Evolutionary conservation across 2,113 vertebrate species (phyloP).

Genomic region (Zapus hudsonius): DNA sequence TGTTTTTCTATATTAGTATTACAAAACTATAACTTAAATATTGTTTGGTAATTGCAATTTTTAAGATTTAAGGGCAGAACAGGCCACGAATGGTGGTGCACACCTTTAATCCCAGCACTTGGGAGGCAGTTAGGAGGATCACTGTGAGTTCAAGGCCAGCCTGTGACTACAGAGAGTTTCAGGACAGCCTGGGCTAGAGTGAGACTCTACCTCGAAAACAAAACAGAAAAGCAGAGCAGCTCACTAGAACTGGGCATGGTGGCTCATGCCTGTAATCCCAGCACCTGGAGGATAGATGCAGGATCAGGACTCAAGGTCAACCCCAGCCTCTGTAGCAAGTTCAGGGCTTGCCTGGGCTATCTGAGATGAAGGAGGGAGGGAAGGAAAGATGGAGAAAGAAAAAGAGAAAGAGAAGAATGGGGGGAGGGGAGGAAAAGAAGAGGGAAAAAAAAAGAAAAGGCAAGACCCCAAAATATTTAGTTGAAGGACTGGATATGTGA

Average conservation of each 20-base stretch:
- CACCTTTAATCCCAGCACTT: not conserved
- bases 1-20: conserved; percentile 28
- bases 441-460: not conserved
- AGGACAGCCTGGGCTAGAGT: too few species aligned
- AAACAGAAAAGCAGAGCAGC: too few species aligned
- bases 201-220: too few species aligned
- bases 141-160: too few species aligned
- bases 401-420: too few species aligned
- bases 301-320: not conserved
- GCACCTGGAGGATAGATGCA: too few species aligned
- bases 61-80: not conserved
- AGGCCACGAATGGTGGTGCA: not conserved
- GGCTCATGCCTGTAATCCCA: too few species aligned
- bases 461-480: not conserved
- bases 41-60: not conserved
- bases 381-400: too few species aligned
- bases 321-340: not conserved
- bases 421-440: too few species aligned
- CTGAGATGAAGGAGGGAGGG: too few species aligned
- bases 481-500: not conserved
- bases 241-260: too few species aligned
- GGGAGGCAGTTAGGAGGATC: not conserved
- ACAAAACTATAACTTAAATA: not conserved
- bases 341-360: not conserved
- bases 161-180: too few species aligned